These are phyloP conservation scores for Craniophora ligustri DNA, from an alignment of 2,888 invertebrate genomes.

Conservation along the genomic window DNA sequence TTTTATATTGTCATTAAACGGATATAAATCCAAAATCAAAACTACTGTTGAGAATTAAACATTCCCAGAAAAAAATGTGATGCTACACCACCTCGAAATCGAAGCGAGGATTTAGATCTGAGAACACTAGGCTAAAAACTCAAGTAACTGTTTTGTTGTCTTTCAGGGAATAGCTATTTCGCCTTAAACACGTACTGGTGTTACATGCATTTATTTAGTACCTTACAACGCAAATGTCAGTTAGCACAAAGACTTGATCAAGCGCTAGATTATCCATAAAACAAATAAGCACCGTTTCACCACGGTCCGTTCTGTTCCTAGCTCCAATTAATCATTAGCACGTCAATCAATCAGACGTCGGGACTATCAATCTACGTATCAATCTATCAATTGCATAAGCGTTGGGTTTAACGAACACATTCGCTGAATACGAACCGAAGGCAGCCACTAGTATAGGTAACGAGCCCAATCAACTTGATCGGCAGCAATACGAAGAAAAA, in stretches of 20 bases:
- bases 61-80: too few species aligned
- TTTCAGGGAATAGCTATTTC: too few species aligned
- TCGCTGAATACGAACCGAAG: background rate
- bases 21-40: too few species aligned
- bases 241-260: background rate
- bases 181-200: too few species aligned
- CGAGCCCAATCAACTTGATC: constrained; percentile 2
- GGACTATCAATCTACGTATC: constrained; percentile 40
- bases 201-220: too few species aligned
- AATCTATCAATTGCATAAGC: constrained; percentile 42
- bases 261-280: background rate
- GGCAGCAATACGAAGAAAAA: background rate
- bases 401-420: constrained; percentile 17
- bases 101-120: too few species aligned
- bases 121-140: too few species aligned
- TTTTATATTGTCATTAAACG: too few species aligned
- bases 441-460: background rate
- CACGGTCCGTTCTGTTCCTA: constrained; percentile 1
- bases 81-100: too few species aligned
- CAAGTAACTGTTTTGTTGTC: too few species aligned
- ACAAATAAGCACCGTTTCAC: constrained; percentile 27
- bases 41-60: too few species aligned
- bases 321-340: constrained; percentile 42
- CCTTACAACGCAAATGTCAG: background rate
- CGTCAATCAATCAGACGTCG: constrained; percentile 32